Evolutionary conservation across 1,140 invertebrate genomes (phyloP), one percentile per base, ranked within the genome.

Genomic region (Oppia nitens): DNA sequence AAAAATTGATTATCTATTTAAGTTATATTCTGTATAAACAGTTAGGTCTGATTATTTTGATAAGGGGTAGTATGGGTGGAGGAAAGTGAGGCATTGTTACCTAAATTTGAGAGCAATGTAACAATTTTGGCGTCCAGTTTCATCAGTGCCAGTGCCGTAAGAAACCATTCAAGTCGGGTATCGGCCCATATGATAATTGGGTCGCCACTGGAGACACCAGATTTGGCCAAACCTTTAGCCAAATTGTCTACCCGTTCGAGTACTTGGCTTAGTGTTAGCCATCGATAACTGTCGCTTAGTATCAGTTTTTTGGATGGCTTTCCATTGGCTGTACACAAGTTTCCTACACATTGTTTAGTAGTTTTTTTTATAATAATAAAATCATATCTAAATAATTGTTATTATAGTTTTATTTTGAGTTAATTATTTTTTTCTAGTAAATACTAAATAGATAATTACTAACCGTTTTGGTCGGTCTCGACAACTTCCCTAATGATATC

Each of bases 401-500:
- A n/a, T n/a, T n/a, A n/a, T n/a, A n/a, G n/a, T n/a, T n/a, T n/a
- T n/a, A n/a, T n/a, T n/a, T n/a, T n/a, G n/a, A n/a, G n/a, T n/a
- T n/a, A n/a, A n/a, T n/a, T n/a, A n/a, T n/a, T n/a, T n/a, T n/a
- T n/a, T n/a, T n/a, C n/a, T n/a, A n/a, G n/a, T n/a, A n/a, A n/a
- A n/a, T n/a, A n/a, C n/a, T n/a, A n/a, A n/a, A n/a, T n/a, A n/a
- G n/a, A n/a, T n/a, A n/a, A n/a, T n/a, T n/a, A n/a, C 25, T 56
- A 21, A 12, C 55, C 55, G 21, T 26, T 93, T 0, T 84, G 80
- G 72, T 95, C 94, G 0, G 81, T 69, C 71, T 98, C 93, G 67
- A 97, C 88, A 68, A 94, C 88, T 70, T 95, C 91, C 53, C 83
- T 81, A 6, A 96, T 74, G 53, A 97, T 83, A 65, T 92, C 79